These are phyloP conservation scores for Hipposideros armiger DNA, from an alignment of 2,113 vertebrate species.

Conservation along the genomic window DNA sequence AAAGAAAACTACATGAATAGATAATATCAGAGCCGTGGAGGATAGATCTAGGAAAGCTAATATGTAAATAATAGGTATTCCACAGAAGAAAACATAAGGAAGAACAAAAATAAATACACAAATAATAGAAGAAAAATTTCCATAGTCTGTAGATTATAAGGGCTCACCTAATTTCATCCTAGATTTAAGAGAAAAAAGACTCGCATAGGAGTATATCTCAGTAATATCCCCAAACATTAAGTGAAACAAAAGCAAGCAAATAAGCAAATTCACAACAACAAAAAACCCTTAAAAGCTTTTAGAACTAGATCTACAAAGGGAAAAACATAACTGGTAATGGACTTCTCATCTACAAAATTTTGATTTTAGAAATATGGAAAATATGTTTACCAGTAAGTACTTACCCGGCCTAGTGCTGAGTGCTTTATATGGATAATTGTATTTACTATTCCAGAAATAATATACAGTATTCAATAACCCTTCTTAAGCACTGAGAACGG, in stretches of 20 bases:
- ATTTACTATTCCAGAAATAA: background rate
- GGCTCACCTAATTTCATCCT: background rate
- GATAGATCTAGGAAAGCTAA: background rate
- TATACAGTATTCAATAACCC: accelerated
- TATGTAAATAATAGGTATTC: background rate
- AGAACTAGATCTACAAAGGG: background rate
- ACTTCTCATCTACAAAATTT: background rate
- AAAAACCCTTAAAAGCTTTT: background rate
- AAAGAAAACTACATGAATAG: background rate
- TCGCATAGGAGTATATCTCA: background rate
- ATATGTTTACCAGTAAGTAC: background rate
- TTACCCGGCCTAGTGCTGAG: background rate
- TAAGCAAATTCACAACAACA: background rate
- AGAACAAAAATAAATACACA: background rate
- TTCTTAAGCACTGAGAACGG: background rate
- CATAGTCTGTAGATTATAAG: background rate
- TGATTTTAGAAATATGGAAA: background rate
- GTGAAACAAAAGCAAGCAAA: background rate
- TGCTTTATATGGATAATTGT: background rate
- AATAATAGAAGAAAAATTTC: background rate
- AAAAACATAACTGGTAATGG: background rate
- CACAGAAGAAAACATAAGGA: background rate
- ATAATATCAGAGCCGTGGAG: background rate
- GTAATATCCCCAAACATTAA: background rate
- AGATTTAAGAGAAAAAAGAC: background rate